phyloP scores from a whole-genome alignment of 1,140 invertebrate species.

The Potamilus streckersoni region DNA sequence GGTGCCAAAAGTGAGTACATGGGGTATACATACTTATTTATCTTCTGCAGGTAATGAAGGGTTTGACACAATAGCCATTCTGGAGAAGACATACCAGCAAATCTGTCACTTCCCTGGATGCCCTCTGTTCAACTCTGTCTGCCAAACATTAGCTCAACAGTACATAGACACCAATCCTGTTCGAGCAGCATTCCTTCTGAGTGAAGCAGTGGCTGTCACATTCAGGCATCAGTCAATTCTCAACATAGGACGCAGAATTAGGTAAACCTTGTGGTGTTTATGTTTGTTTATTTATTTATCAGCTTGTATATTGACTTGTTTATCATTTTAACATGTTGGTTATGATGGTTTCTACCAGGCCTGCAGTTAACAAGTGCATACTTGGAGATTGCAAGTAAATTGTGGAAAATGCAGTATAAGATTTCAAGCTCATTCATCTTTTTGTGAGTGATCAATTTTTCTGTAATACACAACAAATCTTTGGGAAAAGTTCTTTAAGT shows the following conservation, averaged over 20 bases:
- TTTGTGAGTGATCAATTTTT: too few relatives aligned
- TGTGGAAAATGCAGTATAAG: too few relatives aligned
- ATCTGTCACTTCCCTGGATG: slow-evolving; percentile 41
- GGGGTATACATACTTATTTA: not conserved
- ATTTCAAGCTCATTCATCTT: too few relatives aligned
- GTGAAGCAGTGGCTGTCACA: slow-evolving; percentile 49
- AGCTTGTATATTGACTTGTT: not conserved
- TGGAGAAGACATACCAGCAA: slow-evolving; percentile 38
- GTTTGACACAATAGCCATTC: slow-evolving; percentile 12
- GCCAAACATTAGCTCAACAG: slow-evolving; percentile 44
- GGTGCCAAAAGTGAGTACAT: not conserved
- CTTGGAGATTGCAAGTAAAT: too few relatives aligned
- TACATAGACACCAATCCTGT: slow-evolving; percentile 32
- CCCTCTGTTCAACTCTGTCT: slow-evolving; percentile 36
- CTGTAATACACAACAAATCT: too few relatives aligned
- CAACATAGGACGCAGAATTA: slow-evolving; percentile 43
- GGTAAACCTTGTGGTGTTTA: slow-evolving; percentile 31
- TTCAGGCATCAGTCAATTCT: slow-evolving; percentile 50
- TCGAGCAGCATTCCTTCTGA: slow-evolving; percentile 46
- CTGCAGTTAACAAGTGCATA: not conserved
- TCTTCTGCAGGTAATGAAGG: not conserved
- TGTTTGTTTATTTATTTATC: not conserved
- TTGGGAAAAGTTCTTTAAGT: too few relatives aligned
- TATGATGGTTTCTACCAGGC: not conserved
- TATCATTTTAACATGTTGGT: not conserved